phyloP scores from a whole-genome alignment of 2,113 vertebrate species.

The Bufo gargarizans region DNA sequence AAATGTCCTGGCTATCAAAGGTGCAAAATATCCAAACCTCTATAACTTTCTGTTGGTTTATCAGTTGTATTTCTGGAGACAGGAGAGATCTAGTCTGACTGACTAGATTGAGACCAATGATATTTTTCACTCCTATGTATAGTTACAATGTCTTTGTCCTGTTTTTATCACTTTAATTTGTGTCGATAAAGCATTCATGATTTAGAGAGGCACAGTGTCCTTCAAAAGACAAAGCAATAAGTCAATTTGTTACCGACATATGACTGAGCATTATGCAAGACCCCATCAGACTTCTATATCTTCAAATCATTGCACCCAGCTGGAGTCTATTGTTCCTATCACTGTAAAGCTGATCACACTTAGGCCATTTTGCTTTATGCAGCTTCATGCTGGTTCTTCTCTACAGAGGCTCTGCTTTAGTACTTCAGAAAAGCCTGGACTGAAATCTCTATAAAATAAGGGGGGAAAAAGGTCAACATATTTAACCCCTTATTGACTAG shows the following conservation, averaged over 20 bases:
- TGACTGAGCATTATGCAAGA: slow-evolving; percentile 11
- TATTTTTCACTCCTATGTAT: background rate
- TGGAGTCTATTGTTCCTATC: slow-evolving; percentile 11
- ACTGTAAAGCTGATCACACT: slow-evolving; percentile 21
- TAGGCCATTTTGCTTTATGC: background rate
- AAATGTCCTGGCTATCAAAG: no score
- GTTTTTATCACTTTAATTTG: background rate
- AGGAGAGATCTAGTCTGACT: no score
- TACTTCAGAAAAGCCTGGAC: background rate
- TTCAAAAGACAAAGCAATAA: slow-evolving; percentile 14
- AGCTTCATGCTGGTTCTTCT: slow-evolving; percentile 15
- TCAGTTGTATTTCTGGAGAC: no score
- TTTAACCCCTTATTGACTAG: background rate
- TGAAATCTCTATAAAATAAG: slow-evolving; percentile 3
- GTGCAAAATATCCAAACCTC: no score
- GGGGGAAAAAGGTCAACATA: background rate
- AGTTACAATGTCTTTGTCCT: background rate
- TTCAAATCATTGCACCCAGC: slow-evolving; percentile 13
- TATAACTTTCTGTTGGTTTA: no score
- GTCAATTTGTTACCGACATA: background rate
- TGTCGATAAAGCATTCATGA: background rate
- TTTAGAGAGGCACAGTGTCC: background rate
- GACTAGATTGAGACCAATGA: no score
- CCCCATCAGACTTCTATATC: slow-evolving; percentile 17
- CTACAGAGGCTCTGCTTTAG: background rate